Evolutionary conservation across 2,797 vertebrate genomes (phyloP).

Genomic region (Sardinella longiceps): DNA sequence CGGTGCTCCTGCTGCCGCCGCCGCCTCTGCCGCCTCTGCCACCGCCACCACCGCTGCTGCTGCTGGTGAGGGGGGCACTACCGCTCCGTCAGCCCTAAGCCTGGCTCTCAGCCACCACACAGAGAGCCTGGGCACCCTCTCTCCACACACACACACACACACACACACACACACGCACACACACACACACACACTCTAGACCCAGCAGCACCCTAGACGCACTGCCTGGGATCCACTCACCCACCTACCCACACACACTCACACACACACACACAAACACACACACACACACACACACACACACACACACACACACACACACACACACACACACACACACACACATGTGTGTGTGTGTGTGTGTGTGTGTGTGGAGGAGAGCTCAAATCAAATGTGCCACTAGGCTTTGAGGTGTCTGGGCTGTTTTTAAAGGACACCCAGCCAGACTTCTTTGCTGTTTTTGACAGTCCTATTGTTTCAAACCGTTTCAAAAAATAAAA

Average conservation of each 20-base stretch:
- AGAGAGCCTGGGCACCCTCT: neutral
- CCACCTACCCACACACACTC: neutral
- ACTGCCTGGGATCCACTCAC: conserved; percentile 16
- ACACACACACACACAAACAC: too few species aligned
- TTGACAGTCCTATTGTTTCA: neutral
- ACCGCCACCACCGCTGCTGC: conserved; percentile 37
- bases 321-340: neutral
- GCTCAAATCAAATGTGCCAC: neutral
- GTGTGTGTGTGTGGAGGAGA: neutral
- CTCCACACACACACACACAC: neutral
- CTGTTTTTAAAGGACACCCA: neutral
- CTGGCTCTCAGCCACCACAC: neutral
- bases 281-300: neutral
- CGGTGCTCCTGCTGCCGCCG: conserved; percentile 57
- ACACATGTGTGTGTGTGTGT: too few species aligned
- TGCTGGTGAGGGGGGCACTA: neutral
- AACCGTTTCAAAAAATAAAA: too few species aligned
- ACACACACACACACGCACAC: conserved; percentile 28
- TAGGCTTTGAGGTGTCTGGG: neutral
- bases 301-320: neutral
- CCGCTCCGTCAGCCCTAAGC: neutral
- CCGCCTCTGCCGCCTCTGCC: conserved; percentile 20
- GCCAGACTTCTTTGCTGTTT: neutral
- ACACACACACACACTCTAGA: conserved; percentile 9
- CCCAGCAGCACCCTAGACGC: neutral